Evolutionary conservation across 2,113 vertebrate genomes (phyloP), one percentile per base, ranked within the genome.

Genomic region (Hippolais icterina): DNA sequence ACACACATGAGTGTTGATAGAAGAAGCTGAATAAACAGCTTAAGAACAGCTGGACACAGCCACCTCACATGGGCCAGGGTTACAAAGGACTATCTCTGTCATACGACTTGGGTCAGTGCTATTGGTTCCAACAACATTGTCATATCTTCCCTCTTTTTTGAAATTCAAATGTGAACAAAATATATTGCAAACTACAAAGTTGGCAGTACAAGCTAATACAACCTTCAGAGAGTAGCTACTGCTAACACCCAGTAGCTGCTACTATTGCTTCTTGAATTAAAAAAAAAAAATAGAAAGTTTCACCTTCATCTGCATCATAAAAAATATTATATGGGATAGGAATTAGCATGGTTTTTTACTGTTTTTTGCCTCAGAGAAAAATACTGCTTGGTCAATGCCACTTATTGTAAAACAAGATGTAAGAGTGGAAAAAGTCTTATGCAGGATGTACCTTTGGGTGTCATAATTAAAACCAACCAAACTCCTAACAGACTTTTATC

Each of bases 101-200:
- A 31, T 11, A 72, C 12, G 35, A 72, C 79, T 88, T 81, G 69
- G 79, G 65, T 84, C 80, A 42, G 57, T 60, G 74, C 81, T 78
- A 94, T 90, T 93, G 87, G 94, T 59, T 92, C 85, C 88, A 95
- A 81, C 71, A 88, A 50, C 82, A 85, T 57, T 90, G 60, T 24
- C 72, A 7, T 72, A 90, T 90, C 86, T 95, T 54, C 90, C 37
- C 25, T 90, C 90, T 44, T 93, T 90, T 94, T 83, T 96, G 94
- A 94, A 95, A 96, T 96, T 96, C 96, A 96, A 96, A 96, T 96
- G 80, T 64, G 86, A 86, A 87, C 27, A 95, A 96, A 90, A 95
- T 90, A 56, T 24, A 84, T 69, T 61, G 65, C 41, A 52, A 95
- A 46, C 65, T 68, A 89, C 76, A 79, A 92, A 95, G 93, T 57